Evolutionary conservation across 1,140 invertebrate species (phyloP).

Genomic region (Hermatobates lingyangjiaoensis): DNA sequence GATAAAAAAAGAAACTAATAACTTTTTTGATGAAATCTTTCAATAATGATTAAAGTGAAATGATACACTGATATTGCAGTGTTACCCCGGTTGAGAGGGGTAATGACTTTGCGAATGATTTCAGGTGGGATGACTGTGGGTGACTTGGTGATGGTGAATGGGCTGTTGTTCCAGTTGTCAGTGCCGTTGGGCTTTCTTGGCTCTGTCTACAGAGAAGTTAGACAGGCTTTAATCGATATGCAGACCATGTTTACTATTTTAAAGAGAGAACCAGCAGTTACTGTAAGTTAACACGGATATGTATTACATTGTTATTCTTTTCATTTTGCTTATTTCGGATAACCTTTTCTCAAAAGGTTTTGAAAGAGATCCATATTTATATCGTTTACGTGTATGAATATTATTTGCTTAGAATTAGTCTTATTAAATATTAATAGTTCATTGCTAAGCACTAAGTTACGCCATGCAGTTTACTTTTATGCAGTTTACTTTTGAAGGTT

Average conservation of each 20-base stretch:
- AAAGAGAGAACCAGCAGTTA: constrained; percentile 55
- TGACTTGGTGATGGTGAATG: constrained; percentile 98
- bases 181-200: constrained; percentile 91
- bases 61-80: too few relatives aligned
- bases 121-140: constrained; percentile 92
- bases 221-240: constrained; percentile 95
- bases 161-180: constrained; percentile 89
- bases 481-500: too few relatives aligned
- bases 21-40: too few relatives aligned
- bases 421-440: not conserved
- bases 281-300: too few relatives aligned
- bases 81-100: too few relatives aligned
- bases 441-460: not conserved
- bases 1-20: too few relatives aligned
- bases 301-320: too few relatives aligned
- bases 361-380: not conserved
- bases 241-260: constrained; percentile 94
- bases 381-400: too few relatives aligned
- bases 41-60: too few relatives aligned
- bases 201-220: constrained; percentile 91
- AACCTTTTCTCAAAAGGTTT: not conserved
- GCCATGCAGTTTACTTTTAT: too few relatives aligned
- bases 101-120: constrained; percentile 13
- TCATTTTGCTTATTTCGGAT: not conserved
- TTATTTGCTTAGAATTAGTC: not conserved